Conservation (phyloP, 2,888 invertebrate genomes). For the Hartigia nigra region DNA sequence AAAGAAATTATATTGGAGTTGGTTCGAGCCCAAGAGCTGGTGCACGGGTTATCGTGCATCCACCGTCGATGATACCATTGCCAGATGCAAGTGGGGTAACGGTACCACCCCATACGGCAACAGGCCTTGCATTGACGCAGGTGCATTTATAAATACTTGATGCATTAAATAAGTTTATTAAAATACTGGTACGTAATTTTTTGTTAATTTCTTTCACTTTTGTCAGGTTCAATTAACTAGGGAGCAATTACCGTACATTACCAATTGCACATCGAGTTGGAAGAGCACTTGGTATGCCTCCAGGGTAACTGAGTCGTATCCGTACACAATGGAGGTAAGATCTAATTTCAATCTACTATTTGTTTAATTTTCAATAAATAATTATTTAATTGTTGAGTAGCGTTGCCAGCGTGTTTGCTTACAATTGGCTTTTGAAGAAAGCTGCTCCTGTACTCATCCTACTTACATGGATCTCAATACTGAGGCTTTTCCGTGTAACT, state of each 20-base stretch:
- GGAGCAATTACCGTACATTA: conserved; percentile 25
- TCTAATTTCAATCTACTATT: background rate
- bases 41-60: conserved; percentile 30
- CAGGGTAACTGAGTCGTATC: conserved; percentile 19
- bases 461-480: conserved; percentile 30
- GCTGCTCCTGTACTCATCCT: conserved; percentile 33
- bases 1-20: conserved; percentile 26
- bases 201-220: background rate
- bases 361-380: background rate
- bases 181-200: background rate
- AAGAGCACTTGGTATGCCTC: conserved; percentile 25
- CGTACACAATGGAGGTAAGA: conserved; percentile 31
- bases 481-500: conserved; percentile 26
- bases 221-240: conserved; percentile 26
- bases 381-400: conserved; percentile 15
- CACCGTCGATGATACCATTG: conserved; percentile 20
- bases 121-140: conserved; percentile 30
- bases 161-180: background rate
- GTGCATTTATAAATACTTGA: conserved; percentile 13
- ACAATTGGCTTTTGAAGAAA: conserved; percentile 31
- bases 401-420: conserved; percentile 33
- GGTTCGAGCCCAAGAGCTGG: conserved; percentile 32
- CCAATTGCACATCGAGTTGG: conserved; percentile 30
- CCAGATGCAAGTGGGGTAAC: conserved; percentile 32
- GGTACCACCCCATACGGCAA: conserved; percentile 27